These are phyloP conservation scores for Rhizoglyphus robini DNA, from an alignment of 1,140 invertebrate species.

Conservation along the genomic window DNA sequence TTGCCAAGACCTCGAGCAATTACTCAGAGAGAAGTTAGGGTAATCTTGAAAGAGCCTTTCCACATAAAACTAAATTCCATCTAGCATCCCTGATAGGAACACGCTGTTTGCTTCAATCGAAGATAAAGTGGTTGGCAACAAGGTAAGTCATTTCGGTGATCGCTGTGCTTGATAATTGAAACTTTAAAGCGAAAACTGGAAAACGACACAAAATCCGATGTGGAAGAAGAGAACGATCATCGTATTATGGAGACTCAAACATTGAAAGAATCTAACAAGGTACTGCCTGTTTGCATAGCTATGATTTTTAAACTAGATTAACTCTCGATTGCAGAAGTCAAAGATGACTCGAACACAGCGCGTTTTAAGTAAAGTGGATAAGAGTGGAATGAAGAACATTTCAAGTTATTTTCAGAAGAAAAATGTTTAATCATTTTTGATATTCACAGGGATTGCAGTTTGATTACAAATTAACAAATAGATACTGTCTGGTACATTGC, in stretches of 20 bases:
- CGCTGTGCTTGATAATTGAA: not conserved
- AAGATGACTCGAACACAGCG: constrained; percentile 1
- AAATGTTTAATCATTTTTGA: not conserved
- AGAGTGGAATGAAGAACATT: constrained; percentile 17
- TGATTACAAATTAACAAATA: too few species aligned
- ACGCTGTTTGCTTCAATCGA: not conserved
- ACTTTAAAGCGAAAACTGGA: not conserved
- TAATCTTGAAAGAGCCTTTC: constrained; percentile 12
- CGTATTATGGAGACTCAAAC: too few species aligned
- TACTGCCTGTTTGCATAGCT: too few species aligned
- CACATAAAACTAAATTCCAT: too few species aligned
- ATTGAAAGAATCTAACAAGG: constrained; percentile 6
- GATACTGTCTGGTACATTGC: not conserved
- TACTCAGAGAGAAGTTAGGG: not conserved
- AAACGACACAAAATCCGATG: not conserved
- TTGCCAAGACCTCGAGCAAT: not conserved
- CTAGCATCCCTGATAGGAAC: not conserved
- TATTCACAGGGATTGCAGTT: not conserved
- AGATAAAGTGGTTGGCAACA: not conserved
- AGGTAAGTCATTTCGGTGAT: not conserved
- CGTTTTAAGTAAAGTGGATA: constrained; percentile 5
- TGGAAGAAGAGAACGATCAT: not conserved
- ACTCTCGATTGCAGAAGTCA: too few species aligned
- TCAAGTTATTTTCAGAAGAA: constrained; percentile 13
- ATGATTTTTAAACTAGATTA: too few species aligned